Evolutionary conservation across 2,113 vertebrate species (phyloP), one percentile per base, ranked within the genome.

Genomic region (Dipodomys spectabilis): DNA sequence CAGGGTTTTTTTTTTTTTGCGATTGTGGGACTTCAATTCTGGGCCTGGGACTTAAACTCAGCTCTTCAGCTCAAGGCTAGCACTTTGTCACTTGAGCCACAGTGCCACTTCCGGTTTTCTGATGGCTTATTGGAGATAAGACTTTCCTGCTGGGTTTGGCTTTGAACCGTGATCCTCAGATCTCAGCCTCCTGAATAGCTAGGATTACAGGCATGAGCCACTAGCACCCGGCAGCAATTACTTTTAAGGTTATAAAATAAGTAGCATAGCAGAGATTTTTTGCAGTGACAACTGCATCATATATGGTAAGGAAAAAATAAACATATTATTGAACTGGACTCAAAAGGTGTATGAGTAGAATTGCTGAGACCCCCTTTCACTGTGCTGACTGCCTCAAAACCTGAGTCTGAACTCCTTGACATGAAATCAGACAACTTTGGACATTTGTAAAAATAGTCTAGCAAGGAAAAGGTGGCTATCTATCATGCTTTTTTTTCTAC

Each of bases 351-450:
- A 1, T 90, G 53, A 95, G 39, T 10, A 86, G 71, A 64, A 94
- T 25, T 69, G 30, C 39, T n/a, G n/a, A 95, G 64, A 68, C 19
- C 86, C 45, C 7, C 11, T 4, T 67, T 74, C 32, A 68, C 0
- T 71, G n/a, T 49, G 12, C 32, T 72, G 18, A 49, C 30, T 60
- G 23, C 53, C 57, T 10, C 9, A 88, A 62, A 90, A 75, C 86
- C 69, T 75, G n/a, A 74, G 12, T 53, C 69, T 90, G 71, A 77
- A 92, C n/a, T 79, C 22, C 7, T 53, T 75, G 32, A 27, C 30
- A 53, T 75, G 35, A 94, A 88, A 75, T 88, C 69, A 82, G 62
- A 81, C 62, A 83, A 86, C 28, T 75, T 68, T 93, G 71, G 71
- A 22, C 71, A 68, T 7, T 80, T 69, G 18, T 69, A 86, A 28